A percentile compares a stretch with the other conserved stretches of the same genome.
Conservation (phyloP, 2,888 invertebrate species). For the Dexiosoma caninum region DNA sequence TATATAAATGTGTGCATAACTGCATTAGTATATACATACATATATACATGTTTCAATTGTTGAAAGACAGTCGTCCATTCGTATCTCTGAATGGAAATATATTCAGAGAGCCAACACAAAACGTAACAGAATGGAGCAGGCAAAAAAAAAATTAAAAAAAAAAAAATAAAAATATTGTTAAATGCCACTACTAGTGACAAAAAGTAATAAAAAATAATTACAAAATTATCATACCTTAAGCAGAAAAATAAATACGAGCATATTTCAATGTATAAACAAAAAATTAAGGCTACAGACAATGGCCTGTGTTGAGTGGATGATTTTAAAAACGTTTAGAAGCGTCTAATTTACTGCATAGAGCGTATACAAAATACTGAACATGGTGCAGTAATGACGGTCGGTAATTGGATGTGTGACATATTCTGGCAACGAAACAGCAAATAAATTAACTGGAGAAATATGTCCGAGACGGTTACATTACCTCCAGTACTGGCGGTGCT, state of each 20-base stretch:
- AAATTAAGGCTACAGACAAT: not conserved
- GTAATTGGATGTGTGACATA: too few species aligned
- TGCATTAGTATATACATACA: not conserved
- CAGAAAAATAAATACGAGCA: constrained; percentile 43
- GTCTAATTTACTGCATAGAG: too few species aligned
- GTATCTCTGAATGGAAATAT: not conserved
- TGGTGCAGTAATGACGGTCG: too few species aligned
- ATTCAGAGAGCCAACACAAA: not conserved
- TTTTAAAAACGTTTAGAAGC: not conserved
- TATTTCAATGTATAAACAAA: constrained; percentile 20
- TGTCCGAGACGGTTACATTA: too few species aligned
- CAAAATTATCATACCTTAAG: constrained; percentile 58
- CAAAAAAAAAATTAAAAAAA: too few species aligned
- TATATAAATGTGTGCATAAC: not conserved
- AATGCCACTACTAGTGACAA: constrained; percentile 59
- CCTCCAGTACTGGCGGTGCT: too few species aligned
- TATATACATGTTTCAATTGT: not conserved
- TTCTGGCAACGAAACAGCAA: too few species aligned
- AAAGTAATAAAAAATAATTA: constrained; percentile 61
- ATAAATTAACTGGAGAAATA: too few species aligned
- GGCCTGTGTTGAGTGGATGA: not conserved
- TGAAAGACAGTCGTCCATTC: not conserved
- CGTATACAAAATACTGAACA: not conserved
- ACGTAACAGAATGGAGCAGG: constrained; percentile 8
- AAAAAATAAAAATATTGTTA: constrained; percentile 8